Base-by-base conservation (phyloP, 2,113 vertebrate species). In the Castor canadensis region DNA sequence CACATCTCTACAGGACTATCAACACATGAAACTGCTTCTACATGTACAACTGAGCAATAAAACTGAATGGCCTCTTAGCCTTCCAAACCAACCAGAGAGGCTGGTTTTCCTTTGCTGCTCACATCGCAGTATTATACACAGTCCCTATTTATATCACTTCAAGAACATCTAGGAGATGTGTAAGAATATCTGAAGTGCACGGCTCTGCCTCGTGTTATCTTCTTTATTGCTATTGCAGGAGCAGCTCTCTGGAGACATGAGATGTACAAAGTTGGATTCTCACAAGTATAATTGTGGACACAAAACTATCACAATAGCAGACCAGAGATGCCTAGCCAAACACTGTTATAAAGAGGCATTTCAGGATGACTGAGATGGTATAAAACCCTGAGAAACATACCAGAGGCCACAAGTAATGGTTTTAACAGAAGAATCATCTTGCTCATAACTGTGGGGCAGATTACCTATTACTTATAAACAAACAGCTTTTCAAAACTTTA, bases 341-440 rank as follows among this genome's bases (percentile, higher is more conserved):
- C 45, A 3, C 28, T 30, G 5, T 26, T 3, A 22, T 26, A 66
- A 43, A 16, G 10, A 32, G 5, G 3, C 32, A 56, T 71, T 86
- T 91, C 79, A 91, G 43, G 20, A 82, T 89, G 49, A 67, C 43
- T 35, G 80, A 35, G 80, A 67, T 88, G n/a, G 85, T 75, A 90
- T 52, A 71, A 96, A 89, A 71, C 40, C 35, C 17, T 85, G 85
- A 38, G 79, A 89, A 86, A 86, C 24, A 35, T 72, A 85, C 11
- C 54, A 49, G n/a, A n/a, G 32, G 43, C 56, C 15, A 62, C 15
- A 52, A 24, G 12, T 60, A 73, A 17, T 84, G 60, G 38, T 40
- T 85, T 76, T 94, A 52, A 69, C 9, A 20, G 45, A 85, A 82
- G 64, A 86, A 79, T 77, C 87, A 79, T 62, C 86, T 84, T 19